Evolutionary conservation across 2,888 invertebrate species (phyloP).

Genomic region (Coenonympha arcania): DNA sequence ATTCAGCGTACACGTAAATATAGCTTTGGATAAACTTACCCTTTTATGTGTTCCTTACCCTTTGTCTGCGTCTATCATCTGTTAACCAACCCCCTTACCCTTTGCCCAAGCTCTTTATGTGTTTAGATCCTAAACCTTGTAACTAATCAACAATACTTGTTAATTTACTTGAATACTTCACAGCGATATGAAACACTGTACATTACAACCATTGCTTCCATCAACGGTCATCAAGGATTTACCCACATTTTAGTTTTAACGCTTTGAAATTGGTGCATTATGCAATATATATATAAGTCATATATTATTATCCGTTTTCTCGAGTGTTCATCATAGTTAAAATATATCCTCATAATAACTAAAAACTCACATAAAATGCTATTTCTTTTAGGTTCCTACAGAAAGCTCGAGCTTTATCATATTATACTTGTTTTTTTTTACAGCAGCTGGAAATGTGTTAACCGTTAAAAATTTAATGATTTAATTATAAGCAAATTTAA

Average conservation of each 20-base stretch:
- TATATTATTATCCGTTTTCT: constrained; percentile 10
- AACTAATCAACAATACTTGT: constrained; percentile 70
- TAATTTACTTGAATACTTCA: constrained; percentile 66
- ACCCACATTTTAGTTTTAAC: constrained; percentile 33
- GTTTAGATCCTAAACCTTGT: constrained; percentile 72
- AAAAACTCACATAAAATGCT: neutral
- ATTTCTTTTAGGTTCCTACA: neutral
- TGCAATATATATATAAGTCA: neutral
- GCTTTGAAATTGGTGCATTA: constrained; percentile 61
- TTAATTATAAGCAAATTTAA: neutral
- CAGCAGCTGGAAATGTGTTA: neutral
- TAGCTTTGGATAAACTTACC: constrained; percentile 74
- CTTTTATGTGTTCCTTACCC: constrained; percentile 78
- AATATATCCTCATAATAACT: neutral
- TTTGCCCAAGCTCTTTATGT: constrained; percentile 72
- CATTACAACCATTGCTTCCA: constrained; percentile 70
- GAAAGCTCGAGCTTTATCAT: neutral
- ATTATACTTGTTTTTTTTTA: neutral
- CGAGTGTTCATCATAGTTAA: neutral
- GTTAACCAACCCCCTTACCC: constrained; percentile 75
- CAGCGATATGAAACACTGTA: constrained; percentile 66
- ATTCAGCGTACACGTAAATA: constrained; percentile 73
- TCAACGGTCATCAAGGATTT: constrained; percentile 52
- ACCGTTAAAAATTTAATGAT: neutral
- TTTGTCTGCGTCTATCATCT: constrained; percentile 89